These are phyloP conservation scores for Cnemophilus loriae DNA, from an alignment of 2,113 vertebrate species.

Conservation along the genomic window DNA sequence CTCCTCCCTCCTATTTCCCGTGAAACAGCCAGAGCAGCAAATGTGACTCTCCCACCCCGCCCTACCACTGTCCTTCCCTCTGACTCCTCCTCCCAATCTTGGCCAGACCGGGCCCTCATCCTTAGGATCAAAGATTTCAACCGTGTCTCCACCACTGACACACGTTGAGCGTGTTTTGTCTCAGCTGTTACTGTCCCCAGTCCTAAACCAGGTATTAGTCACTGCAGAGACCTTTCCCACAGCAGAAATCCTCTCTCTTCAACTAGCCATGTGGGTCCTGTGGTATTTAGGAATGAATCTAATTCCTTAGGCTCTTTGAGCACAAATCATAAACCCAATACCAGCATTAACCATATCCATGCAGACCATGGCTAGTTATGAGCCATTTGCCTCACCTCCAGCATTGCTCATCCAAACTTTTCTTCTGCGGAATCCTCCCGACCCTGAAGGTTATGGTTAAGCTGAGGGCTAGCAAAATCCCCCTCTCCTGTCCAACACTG, in stretches of 20 bases:
- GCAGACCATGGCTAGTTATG: background rate
- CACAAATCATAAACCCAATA: background rate
- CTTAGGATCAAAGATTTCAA: background rate
- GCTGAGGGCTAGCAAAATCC: background rate
- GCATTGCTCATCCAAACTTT: background rate
- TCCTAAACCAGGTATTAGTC: background rate
- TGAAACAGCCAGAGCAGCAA: background rate
- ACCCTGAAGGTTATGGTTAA: background rate
- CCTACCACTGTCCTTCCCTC: background rate
- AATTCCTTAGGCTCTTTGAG: background rate
- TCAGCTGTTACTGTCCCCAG: background rate
- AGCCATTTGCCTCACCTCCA: background rate
- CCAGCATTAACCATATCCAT: background rate
- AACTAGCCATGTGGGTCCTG: fast-evolving
- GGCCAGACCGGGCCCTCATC: background rate
- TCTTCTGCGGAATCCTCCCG: background rate
- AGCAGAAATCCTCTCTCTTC: background rate
- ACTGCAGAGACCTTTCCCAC: background rate
- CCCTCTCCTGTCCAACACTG: background rate
- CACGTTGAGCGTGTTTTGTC: background rate
- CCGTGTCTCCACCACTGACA: background rate
- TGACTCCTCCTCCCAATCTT: background rate
- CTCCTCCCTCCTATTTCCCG: background rate
- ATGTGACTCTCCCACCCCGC: background rate
- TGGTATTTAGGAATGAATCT: background rate